Percentiles rank a stretch among this genome's conserved stretches.
phyloP scores from a whole-genome alignment of 1,140 invertebrate species.

The Microplitis demolitor region DNA sequence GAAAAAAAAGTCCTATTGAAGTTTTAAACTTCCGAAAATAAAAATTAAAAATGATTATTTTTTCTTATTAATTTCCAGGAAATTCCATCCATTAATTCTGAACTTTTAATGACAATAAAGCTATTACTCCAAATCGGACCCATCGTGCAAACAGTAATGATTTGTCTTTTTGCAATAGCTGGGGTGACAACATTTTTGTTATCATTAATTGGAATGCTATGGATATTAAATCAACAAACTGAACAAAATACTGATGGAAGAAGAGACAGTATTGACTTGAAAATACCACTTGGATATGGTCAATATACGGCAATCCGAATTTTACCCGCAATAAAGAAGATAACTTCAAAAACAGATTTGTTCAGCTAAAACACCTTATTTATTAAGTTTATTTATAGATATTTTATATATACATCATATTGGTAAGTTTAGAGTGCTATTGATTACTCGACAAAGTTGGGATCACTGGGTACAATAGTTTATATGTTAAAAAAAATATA shows the following conservation, averaged over 20 bases:
- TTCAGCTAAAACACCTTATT: slow-evolving; percentile 39
- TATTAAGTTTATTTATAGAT: neutral
- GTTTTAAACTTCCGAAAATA: neutral
- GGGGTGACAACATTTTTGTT: slow-evolving; percentile 39
- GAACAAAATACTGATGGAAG: slow-evolving; percentile 33
- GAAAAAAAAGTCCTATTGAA: neutral
- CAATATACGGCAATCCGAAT: slow-evolving; percentile 55
- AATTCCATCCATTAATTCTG: slow-evolving; percentile 32
- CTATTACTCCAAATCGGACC: slow-evolving; percentile 39
- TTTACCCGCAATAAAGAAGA: slow-evolving; percentile 53
- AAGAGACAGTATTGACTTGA: slow-evolving; percentile 49
- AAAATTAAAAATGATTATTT: slow-evolving; percentile 20
- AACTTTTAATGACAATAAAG: slow-evolving; percentile 38
- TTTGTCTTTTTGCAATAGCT: slow-evolving; percentile 41
- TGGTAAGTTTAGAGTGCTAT: no score
- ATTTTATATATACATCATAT: no score
- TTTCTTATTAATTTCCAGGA: slow-evolving; percentile 39
- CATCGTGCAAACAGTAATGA: slow-evolving; percentile 37
- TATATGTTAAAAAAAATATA: no score
- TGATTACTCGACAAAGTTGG: neutral
- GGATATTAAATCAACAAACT: slow-evolving; percentile 46
- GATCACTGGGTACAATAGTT: no score
- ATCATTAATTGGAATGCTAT: slow-evolving; percentile 40
- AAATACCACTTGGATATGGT: slow-evolving; percentile 53
- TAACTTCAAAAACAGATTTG: slow-evolving; percentile 51